Percentiles rank a stretch among this genome's conserved stretches.
Evolutionary conservation across 2,888 invertebrate species (phyloP).

Genomic region (Calameuta pallipes): DNA sequence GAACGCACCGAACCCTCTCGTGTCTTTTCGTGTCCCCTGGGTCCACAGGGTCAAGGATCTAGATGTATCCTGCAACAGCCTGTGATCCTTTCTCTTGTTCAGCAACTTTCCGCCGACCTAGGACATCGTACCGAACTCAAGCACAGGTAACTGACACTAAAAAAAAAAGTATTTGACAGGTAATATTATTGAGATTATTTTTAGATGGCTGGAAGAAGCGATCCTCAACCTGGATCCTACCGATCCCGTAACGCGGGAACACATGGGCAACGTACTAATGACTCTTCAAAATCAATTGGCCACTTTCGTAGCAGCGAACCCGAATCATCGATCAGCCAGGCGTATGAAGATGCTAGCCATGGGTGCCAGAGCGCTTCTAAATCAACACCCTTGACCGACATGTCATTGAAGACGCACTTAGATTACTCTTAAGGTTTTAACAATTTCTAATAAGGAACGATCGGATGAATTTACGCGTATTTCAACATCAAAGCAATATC

Average conservation of each 20-base stretch:
- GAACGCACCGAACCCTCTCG: constrained; percentile 83
- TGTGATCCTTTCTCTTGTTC: constrained; percentile 91
- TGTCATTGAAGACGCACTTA: constrained; percentile 9
- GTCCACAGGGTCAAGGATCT: constrained; percentile 68
- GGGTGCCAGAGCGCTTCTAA: constrained; percentile 74
- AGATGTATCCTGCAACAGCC: constrained; percentile 85
- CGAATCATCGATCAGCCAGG: constrained; percentile 74
- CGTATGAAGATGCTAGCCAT: constrained; percentile 79
- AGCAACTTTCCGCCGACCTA: constrained; percentile 93
- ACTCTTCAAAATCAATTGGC: constrained; percentile 82
- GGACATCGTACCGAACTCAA: constrained; percentile 85
- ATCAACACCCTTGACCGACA: constrained; percentile 36
- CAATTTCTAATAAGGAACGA: constrained; percentile 19
- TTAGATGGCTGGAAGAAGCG: constrained; percentile 89
- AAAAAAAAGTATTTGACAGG: background rate
- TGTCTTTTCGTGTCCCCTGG: constrained; percentile 72
- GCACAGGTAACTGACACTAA: constrained; percentile 72
- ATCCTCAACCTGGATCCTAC: constrained; percentile 82
- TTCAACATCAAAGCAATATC: constrained; percentile 7
- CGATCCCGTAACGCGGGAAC: constrained; percentile 84
- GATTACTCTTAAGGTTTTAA: constrained; percentile 23
- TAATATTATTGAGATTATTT: constrained; percentile 14
- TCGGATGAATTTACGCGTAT: constrained; percentile 17
- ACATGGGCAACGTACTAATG: constrained; percentile 82
- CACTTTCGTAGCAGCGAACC: constrained; percentile 75